Evolutionary conservation across 2,113 vertebrate species (phyloP), one percentile per base, ranked within the genome.

Genomic region (Dicerorhinus sumatrensis): DNA sequence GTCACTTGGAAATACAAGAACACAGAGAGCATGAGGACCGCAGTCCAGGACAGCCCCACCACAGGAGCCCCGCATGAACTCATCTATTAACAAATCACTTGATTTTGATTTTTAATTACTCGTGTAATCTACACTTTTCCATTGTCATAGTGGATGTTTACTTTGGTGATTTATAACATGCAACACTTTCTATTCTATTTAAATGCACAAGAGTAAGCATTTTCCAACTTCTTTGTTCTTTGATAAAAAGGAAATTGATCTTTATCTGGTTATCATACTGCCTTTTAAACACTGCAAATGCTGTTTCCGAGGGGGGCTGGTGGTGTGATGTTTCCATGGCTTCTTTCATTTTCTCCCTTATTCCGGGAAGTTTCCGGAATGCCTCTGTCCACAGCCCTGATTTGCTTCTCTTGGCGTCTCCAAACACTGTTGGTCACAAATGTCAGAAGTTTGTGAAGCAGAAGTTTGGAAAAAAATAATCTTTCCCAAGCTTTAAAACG

Each of bases 201-300:
- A 98, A 97, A 98, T 3, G 94, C 89, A 96, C 11, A 87, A 82
- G 89, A 94, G 94, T 96, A 89, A 97, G 95, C 97, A 96, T 98
- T 98, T 96, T 98, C 97, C 89, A 91, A 97, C 95, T 95, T 95
- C 97, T 98, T 98, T 98, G 98, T 99, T 98, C 98, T 98, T 95
- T 94, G 93, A 73, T 97, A 93, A 98, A 96, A 97, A 90, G 87
- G 73, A 98, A 97, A 98, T 62, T 92, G 98, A 98, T 98, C 97
- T 98, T 98, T 97, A 98, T 98, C 98, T 98, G 82, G 96, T 96
- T 97, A 95, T 87, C 77, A 96, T 96, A 97, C 98, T 96, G 73
- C 95, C 94, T 98, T 98, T 98, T 46, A 94, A 98, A 95, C 33
- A 87, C 87, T 18, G 46, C 67, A 79, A 97, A 97, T 94, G 83